Evolutionary conservation across 2,113 vertebrate species (phyloP).

Genomic region (Perognathus longimembris): DNA sequence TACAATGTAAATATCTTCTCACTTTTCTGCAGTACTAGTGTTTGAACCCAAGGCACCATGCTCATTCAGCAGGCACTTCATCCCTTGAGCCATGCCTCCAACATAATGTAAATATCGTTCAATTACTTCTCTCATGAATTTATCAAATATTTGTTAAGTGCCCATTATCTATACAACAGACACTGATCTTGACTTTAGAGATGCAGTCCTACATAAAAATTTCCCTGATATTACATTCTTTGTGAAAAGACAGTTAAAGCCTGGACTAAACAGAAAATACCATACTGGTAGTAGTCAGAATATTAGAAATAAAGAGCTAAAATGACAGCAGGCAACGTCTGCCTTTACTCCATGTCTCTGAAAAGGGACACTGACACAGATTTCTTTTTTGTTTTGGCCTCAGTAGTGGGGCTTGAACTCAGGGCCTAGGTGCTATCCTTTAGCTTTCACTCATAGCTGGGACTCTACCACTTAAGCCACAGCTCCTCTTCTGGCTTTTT

Average conservation of each 20-base stretch:
- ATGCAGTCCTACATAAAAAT: neutral
- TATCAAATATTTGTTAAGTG: neutral
- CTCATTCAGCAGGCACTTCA: too few relatives aligned
- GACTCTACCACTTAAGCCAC: too few relatives aligned
- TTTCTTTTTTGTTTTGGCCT: too few relatives aligned
- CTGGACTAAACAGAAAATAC: neutral
- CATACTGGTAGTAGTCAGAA: neutral
- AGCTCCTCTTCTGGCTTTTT: too few relatives aligned
- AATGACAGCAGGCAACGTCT: neutral
- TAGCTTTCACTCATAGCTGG: too few relatives aligned
- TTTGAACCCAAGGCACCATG: too few relatives aligned
- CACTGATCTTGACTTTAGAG: neutral
- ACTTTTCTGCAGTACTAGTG: too few relatives aligned
- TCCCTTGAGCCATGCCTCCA: too few relatives aligned
- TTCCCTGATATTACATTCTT: neutral
- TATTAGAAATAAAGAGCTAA: neutral
- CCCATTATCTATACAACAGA: neutral
- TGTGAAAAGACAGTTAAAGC: neutral
- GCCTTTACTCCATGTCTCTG: neutral
- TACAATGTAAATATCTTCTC: too few relatives aligned
- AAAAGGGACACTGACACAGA: neutral
- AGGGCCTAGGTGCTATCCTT: too few relatives aligned
- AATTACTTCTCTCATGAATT: neutral
- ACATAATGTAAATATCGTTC: neutral
- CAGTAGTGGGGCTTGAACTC: too few relatives aligned